phyloP scores from a whole-genome alignment of 2,888 invertebrate species.

The Ophraella communa region DNA sequence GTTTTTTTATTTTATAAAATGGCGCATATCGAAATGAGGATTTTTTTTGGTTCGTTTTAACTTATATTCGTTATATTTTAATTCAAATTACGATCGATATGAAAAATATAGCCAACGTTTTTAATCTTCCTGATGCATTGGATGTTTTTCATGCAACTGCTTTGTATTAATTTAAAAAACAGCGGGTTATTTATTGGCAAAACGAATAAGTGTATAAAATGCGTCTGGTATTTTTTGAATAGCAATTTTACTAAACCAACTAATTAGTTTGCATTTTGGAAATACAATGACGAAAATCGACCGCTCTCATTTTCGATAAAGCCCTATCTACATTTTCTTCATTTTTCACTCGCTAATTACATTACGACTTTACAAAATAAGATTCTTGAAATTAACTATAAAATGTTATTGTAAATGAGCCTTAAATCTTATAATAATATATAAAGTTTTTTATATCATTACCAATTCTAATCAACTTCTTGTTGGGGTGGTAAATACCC shows the following conservation, averaged over 20 bases:
- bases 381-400: too few relatives aligned
- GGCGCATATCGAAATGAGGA: slow-evolving; percentile 52
- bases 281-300: not conserved
- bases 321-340: too few relatives aligned
- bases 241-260: not conserved
- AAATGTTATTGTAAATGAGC: too few relatives aligned
- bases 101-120: slow-evolving; percentile 34
- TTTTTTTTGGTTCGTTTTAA: slow-evolving; percentile 43
- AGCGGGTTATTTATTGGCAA: slow-evolving; percentile 7
- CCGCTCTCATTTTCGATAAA: too few relatives aligned
- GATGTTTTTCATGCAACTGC: slow-evolving; percentile 32
- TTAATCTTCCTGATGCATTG: slow-evolving; percentile 36
- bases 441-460: too few relatives aligned
- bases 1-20: slow-evolving; percentile 51
- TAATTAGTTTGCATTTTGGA: not conserved
- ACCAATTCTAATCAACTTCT: too few relatives aligned
- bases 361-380: too few relatives aligned
- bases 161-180: slow-evolving; percentile 25
- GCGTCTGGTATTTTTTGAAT: not conserved
- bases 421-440: too few relatives aligned
- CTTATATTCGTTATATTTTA: slow-evolving; percentile 41
- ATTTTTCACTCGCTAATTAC: too few relatives aligned
- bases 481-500: too few relatives aligned
- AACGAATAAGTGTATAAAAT: not conserved
- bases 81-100: slow-evolving; percentile 40